Conservation (phyloP, 2,113 vertebrate species). For the Clupea harengus region DNA sequence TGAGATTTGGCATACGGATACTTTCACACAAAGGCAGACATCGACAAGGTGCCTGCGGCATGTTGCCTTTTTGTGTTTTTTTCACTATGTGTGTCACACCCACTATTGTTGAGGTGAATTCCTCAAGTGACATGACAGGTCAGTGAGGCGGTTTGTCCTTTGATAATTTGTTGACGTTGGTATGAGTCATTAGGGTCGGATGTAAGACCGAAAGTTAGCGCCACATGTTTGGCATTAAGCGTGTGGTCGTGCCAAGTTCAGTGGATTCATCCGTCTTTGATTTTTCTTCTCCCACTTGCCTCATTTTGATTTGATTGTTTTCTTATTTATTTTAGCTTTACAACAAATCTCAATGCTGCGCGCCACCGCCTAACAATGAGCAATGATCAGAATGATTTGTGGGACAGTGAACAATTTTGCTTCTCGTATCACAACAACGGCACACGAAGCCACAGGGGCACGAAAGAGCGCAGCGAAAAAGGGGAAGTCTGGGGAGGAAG, state of each 20-base stretch:
- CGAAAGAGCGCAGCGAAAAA: constrained; percentile 22
- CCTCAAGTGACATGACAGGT: background rate
- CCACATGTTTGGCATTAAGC: background rate
- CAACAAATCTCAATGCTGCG: background rate
- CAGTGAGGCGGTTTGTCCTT: background rate
- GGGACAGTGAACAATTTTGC: background rate
- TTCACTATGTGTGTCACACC: constrained; percentile 24
- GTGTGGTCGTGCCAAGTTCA: background rate
- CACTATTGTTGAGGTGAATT: constrained; percentile 14
- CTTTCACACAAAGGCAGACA: constrained; percentile 63
- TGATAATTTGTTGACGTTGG: background rate
- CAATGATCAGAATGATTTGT: background rate
- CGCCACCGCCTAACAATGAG: background rate
- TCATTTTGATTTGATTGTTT: background rate
- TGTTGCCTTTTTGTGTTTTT: background rate
- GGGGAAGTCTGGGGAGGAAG: constrained; percentile 46
- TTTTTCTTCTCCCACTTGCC: background rate
- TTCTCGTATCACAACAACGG: constrained; percentile 9
- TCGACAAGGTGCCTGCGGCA: constrained; percentile 54
- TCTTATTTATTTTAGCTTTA: background rate
- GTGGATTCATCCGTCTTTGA: background rate
- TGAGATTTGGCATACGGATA: constrained; percentile 64
- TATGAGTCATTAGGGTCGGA: background rate
- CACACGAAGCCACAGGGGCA: background rate
- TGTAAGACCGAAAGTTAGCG: background rate